phyloP scores from a whole-genome alignment of 2,888 invertebrate species.

The Drosophila pseudotakahashii region DNA sequence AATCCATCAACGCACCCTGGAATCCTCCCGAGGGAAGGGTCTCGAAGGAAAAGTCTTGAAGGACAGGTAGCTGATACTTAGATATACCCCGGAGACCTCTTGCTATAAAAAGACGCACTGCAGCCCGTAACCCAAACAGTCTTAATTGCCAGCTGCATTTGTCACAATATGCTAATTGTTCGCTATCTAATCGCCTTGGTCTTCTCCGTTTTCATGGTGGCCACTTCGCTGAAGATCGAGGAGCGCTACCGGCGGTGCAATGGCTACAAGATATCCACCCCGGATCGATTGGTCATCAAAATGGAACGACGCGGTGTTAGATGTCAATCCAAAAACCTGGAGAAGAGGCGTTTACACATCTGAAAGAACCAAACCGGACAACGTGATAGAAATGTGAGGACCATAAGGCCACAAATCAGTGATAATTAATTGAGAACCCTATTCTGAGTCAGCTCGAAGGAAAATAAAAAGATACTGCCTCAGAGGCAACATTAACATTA shows the following conservation, averaged over 20 bases:
- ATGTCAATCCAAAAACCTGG: constrained; percentile 6
- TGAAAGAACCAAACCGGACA: not conserved
- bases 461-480: constrained; percentile 16
- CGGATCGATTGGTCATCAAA: constrained; percentile 59
- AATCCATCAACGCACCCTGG: constrained; percentile 20
- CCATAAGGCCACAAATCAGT: not conserved
- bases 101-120: constrained; percentile 35
- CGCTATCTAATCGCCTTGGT: constrained; percentile 70
- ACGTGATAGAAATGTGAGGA: constrained; percentile 7
- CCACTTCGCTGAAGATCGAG: constrained; percentile 64
- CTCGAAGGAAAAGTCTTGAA: not conserved
- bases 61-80: constrained; percentile 1
- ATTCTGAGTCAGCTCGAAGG: not conserved
- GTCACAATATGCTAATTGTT: constrained; percentile 60
- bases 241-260: constrained; percentile 43
- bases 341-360: constrained; percentile 20
- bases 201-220: constrained; percentile 70
- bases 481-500: constrained; percentile 11
- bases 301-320: constrained; percentile 41
- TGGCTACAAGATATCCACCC: constrained; percentile 66
- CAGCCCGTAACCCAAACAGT: constrained; percentile 39
- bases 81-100: not conserved
- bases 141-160: constrained; percentile 23
- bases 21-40: constrained; percentile 1
- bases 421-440: constrained; percentile 10